phyloP scores from a whole-genome alignment of 2,797 vertebrate species.

The Mormyrops boulengeri region DNA sequence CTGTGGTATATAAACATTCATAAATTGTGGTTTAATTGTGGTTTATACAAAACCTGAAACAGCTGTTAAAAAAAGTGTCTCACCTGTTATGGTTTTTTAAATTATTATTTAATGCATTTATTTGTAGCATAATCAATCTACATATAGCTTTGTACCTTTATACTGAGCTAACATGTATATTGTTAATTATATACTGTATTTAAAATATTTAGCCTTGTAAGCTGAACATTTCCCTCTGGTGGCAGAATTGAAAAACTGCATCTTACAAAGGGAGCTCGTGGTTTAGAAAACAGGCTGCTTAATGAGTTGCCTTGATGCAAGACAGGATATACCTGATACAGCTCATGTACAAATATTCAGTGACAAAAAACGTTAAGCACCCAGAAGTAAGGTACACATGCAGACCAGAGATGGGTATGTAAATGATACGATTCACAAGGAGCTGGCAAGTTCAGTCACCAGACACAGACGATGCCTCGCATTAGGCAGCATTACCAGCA shows the following conservation, averaged over 20 bases:
- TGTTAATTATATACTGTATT: not conserved
- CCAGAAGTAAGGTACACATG: not conserved
- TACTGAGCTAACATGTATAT: not conserved
- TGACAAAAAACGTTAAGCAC: not conserved
- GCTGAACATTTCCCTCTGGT: constrained; percentile 12
- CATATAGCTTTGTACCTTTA: not conserved
- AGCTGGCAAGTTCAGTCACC: not conserved
- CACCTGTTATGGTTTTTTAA: not conserved
- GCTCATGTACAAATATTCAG: not conserved
- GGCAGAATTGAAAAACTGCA: not conserved
- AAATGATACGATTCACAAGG: not conserved
- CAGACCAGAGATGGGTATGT: not conserved
- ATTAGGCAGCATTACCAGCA: not conserved
- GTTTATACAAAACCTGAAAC: not conserved
- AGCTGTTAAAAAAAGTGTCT: not conserved
- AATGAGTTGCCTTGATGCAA: not conserved
- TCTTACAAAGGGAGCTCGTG: not conserved
- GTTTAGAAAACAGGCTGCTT: not conserved
- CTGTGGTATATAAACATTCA: not conserved
- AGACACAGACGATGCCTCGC: not conserved
- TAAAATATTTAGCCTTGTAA: not conserved
- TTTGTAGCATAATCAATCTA: not conserved
- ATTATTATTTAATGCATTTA: not conserved
- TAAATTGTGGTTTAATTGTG: not conserved
- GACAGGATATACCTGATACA: not conserved